Base-by-base conservation (phyloP, 2,888 invertebrate genomes). In the Orchesellides sinensis region DNA sequence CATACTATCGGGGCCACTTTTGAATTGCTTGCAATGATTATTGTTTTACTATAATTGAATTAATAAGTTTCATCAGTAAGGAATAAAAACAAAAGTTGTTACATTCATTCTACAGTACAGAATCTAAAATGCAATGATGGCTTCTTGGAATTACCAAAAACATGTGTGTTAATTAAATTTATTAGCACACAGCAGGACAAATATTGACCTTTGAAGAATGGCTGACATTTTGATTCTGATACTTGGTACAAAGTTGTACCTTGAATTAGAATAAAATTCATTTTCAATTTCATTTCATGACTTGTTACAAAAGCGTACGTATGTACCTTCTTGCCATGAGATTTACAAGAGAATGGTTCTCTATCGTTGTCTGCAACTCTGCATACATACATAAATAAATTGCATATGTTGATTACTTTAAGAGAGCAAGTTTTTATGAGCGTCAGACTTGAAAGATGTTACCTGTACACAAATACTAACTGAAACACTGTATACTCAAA, bases 151-250 rank as follows among this genome's bases (percentile, higher is more conserved):
- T 40, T 40, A 70, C 56, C 73, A 32, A 73, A 73, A 73, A 73
- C 49, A 63, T 47, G 70, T 78, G 78, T 78, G 78, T 78, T 78
- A 78, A 78, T 78, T 78, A 69, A 78, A 78, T 78, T 78, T 78
- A 78, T 78, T 78, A 70, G 78, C 69, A 78, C 78, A 27, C 78
- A 70, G 78, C 78, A 52, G 78, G 78, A 40, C 40, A 61, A 59
- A 78, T 61, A 78, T 78, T 78, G 70, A 78, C 78, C 78, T 70
- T 69, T 78, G 47, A 70, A 78, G 61, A 70, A 78, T 78, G 63
- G 49, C 69, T 70, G 63, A 63, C 78, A 70, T 78, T 78, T 70
- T 47, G 69, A 63, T 66, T 63, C 32, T 77, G 77, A 77, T 77
- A 68, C 49, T 45, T 17, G 29, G 75, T 32, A 66, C 68, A 65